Evolutionary conservation across 2,888 invertebrate genomes (phyloP).

Genomic region (Augochlorella aurata): DNA sequence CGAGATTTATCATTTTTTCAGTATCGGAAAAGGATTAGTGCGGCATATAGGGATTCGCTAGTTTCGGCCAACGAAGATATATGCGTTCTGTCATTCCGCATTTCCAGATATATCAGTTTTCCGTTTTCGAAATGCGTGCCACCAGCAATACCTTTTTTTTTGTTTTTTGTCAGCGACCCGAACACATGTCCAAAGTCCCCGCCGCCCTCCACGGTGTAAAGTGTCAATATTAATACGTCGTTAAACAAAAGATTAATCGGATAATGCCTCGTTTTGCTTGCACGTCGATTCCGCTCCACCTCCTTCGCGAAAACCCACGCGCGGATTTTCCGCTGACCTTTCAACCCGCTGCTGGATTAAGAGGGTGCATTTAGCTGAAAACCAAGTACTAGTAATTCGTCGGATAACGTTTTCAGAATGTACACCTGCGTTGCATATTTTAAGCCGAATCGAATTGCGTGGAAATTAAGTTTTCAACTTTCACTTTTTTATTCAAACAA

Average conservation of each 20-base stretch:
- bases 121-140: slow-evolving; percentile 65
- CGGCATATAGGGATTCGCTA: slow-evolving; percentile 67
- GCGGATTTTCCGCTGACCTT: too few species aligned
- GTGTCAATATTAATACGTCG: slow-evolving; percentile 38
- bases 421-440: too few species aligned
- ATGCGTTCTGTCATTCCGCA: slow-evolving; percentile 66
- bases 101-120: slow-evolving; percentile 69
- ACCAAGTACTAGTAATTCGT: too few species aligned
- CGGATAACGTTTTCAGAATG: too few species aligned
- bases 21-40: slow-evolving; percentile 69
- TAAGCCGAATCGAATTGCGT: too few species aligned
- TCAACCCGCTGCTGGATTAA: too few species aligned
- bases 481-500: too few species aligned
- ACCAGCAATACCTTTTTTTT: slow-evolving; percentile 40
- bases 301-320: too few species aligned
- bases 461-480: too few species aligned
- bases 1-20: slow-evolving; percentile 69
- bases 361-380: too few species aligned
- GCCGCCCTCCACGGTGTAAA: slow-evolving; percentile 21
- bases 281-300: not conserved
- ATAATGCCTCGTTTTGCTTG: not conserved
- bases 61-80: slow-evolving; percentile 66
- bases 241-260: slow-evolving; percentile 42
- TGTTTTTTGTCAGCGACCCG: slow-evolving; percentile 17
- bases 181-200: slow-evolving; percentile 33